Evolutionary conservation across 2,888 invertebrate species (phyloP), one percentile per base, ranked within the genome.

Genomic region (Empis livida): DNA sequence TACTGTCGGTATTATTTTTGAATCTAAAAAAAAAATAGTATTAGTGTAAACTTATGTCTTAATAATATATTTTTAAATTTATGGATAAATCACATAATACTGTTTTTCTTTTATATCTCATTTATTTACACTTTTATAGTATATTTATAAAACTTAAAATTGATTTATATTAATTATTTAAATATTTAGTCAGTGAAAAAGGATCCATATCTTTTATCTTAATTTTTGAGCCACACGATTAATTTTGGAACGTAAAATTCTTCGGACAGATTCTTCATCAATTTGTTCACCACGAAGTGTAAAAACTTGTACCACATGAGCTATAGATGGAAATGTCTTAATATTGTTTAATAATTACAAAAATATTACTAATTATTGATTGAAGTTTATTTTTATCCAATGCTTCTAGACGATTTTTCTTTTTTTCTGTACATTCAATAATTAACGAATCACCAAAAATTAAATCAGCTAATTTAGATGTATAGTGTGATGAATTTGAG

Each of bases 261-360:
- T 27, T 27, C 23, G 23, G 8, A 27, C 23, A 27, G 23, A 54
- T 2, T 54, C 48, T 3, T 57, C 57, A 5, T 58, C 54, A 31
- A 68, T 56, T 14, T 55, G 50, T 17, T 59, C 58, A 2, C 64
- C 65, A 15, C 62, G 62, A 40, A 60, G 59, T 10, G 59, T 59
- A 51, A 65, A 69, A 3, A 69, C 64, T 50, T 66, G 61, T 2
- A 64, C 60, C 4, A 70, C 64, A 50, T 70, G 69, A 31, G 61
- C 69, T 70, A 56, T 8, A 54, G 56, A 56, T 46, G 30, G 35
- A n/a, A n/a, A n/a, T n/a, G 15, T 38, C 10, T 35, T 14, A 35
- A 38, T 17, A 32, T 3, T 32, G 9, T 13, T 6, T 32, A 32
- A 32, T 13, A 8, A 32, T 3, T 32, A 32, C 32, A 13, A 41